phyloP scores from a whole-genome alignment of 2,113 vertebrate genomes.

The Eurypyga helias region DNA sequence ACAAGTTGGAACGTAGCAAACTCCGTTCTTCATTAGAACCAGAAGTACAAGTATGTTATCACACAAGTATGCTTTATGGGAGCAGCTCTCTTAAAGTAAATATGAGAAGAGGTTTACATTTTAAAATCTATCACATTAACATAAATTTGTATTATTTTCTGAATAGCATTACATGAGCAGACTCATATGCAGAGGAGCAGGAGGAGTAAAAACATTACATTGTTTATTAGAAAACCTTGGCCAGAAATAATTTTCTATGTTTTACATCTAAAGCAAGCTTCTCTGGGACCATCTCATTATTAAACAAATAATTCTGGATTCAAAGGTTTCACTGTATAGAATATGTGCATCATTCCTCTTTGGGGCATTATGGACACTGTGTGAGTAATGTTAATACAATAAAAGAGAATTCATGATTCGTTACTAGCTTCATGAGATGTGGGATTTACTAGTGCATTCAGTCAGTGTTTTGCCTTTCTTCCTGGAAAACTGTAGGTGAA shows the following conservation, averaged over 20 bases:
- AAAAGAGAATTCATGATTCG: neutral
- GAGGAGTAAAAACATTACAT: neutral
- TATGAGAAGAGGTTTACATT: neutral
- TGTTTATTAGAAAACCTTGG: neutral
- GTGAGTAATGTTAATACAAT: neutral
- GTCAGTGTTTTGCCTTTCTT: neutral
- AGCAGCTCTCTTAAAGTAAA: neutral
- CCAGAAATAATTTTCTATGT: neutral
- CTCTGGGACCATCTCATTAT: neutral
- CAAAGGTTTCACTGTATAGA: neutral
- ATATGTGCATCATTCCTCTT: neutral
- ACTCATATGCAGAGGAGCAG: neutral
- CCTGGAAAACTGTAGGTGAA: slow-evolving; percentile 3
- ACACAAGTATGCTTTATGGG: neutral
- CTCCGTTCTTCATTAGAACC: neutral
- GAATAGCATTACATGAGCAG: neutral
- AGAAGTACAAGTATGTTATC: neutral
- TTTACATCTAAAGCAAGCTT: neutral
- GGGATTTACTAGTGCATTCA: neutral
- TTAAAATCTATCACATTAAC: neutral
- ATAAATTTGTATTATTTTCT: neutral
- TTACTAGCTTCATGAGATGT: neutral
- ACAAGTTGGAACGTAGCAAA: neutral
- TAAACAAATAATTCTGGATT: neutral
- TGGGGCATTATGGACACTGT: neutral